Percentiles rank a stretch among this genome's conserved stretches.
These are phyloP conservation scores for Xanthostigma xanthostigma DNA, from an alignment of 2,888 invertebrate species.

Conservation along the genomic window DNA sequence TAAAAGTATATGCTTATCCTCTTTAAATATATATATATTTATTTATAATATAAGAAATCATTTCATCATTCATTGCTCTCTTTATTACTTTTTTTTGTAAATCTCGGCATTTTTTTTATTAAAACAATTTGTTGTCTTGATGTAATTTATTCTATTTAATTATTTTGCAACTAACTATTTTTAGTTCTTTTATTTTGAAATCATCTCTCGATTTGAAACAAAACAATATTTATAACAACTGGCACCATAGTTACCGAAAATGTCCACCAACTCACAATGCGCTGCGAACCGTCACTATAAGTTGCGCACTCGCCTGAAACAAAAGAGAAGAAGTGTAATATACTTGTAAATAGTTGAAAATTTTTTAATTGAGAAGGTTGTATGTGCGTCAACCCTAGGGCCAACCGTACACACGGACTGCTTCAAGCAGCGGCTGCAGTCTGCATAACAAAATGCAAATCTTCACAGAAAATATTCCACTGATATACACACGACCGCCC, in stretches of 20 bases:
- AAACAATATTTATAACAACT: conserved; percentile 10
- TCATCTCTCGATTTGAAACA: conserved; percentile 12
- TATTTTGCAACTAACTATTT: neutral
- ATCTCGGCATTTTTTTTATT: neutral
- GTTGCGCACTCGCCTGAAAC: conserved; percentile 49
- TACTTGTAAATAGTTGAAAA: too few species aligned
- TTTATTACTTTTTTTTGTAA: neutral
- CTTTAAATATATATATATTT: neutral
- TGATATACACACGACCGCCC: too few species aligned
- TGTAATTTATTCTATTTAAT: conserved; percentile 1
- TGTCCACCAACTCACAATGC: conserved; percentile 8
- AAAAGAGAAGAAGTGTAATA: conserved; percentile 8
- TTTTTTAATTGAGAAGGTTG: too few species aligned
- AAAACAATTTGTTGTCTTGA: neutral
- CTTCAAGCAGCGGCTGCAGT: too few species aligned
- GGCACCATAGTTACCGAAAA: conserved; percentile 11
- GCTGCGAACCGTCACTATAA: conserved; percentile 24
- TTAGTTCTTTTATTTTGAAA: conserved; percentile 3
- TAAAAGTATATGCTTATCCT: conserved; percentile 2
- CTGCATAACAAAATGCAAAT: too few species aligned
- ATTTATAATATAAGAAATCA: neutral
- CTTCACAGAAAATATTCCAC: too few species aligned
- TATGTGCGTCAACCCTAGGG: too few species aligned
- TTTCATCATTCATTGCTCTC: neutral
- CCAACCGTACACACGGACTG: too few species aligned